Evolutionary conservation across 2,888 invertebrate species (phyloP), one percentile per base, ranked within the genome.

Genomic region (Dynastes hyllus): DNA sequence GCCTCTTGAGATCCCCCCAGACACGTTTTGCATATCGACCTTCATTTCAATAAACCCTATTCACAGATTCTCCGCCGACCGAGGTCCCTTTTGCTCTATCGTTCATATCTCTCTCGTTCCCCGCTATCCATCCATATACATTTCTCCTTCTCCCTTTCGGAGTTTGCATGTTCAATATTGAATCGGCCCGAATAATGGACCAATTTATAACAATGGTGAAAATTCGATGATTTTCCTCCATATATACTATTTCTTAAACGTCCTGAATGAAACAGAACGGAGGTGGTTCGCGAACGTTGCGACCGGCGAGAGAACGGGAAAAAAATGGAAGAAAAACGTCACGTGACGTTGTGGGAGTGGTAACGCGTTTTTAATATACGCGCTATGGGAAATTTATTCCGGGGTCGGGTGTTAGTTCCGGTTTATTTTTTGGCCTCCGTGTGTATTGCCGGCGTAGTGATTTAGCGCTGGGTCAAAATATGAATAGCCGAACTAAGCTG

Each of bases 351-450:
- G 55, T 45, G 61, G 29, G 50, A 61, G 63, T 69, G 51, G 69
- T 75, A 75, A 75, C 73, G 63, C 61, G 63, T 45, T 75, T 75
- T 75, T 75, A 75, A 75, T 75, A 75, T 63, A 75, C 73, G 58
- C 13, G 61, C 61, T 16, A 61, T 63, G 61, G 61, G 45, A 75
- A 75, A 75, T 75, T 75, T 75, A 75, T 75, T 61, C 73, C 27
- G 61, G 73, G 40, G 61, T 61, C 58, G 73, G 55, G 51, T 58
- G 45, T 75, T 75, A 75, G 63, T 63, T 63, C 50, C 45, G 73
- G 73, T 75, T 75, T 75, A 75, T 75, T 75, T 75, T 75, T 75
- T 75, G 63, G 63, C 61, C 58, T 63, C 50, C 73, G 29, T 75
- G 63, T 75, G 63, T 61, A 75, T 75, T 75, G 61, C 73, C 11